Evolutionary conservation across 2,797 vertebrate species (phyloP).

Genomic region (Cynopterus sphinx): DNA sequence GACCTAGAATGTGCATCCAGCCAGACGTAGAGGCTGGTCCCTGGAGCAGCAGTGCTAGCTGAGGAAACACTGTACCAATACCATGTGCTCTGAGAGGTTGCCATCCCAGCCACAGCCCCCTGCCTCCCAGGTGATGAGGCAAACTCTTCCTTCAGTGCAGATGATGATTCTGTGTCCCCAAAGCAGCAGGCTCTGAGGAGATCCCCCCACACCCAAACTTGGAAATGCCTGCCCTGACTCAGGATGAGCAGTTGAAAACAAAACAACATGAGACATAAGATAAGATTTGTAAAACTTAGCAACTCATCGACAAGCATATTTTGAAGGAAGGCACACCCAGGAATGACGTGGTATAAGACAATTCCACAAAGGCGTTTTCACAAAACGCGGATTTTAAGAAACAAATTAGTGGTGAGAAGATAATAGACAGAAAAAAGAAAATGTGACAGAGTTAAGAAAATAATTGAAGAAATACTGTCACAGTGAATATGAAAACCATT

Average conservation of each 20-base stretch:
- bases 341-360: background rate
- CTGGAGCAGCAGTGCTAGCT: background rate
- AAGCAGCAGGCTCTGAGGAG: background rate
- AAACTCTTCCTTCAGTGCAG: background rate
- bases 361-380: background rate
- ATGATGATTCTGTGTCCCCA: background rate
- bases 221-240: slow-evolving; percentile 37
- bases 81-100: background rate
- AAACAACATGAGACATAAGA: background rate
- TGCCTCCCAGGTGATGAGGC: background rate
- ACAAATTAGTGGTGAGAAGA: background rate
- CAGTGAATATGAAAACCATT: background rate
- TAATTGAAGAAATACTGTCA: background rate
- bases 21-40: background rate
- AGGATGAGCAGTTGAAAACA: slow-evolving; percentile 40
- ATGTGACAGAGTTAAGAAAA: background rate
- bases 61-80: background rate
- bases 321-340: background rate
- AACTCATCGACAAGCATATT: background rate
- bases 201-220: background rate
- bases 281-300: background rate
- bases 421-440: background rate
- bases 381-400: background rate
- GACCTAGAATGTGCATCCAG: background rate
- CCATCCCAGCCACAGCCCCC: background rate